Conservation (phyloP, 2,113 vertebrate species). For the Gulo gulo region DNA sequence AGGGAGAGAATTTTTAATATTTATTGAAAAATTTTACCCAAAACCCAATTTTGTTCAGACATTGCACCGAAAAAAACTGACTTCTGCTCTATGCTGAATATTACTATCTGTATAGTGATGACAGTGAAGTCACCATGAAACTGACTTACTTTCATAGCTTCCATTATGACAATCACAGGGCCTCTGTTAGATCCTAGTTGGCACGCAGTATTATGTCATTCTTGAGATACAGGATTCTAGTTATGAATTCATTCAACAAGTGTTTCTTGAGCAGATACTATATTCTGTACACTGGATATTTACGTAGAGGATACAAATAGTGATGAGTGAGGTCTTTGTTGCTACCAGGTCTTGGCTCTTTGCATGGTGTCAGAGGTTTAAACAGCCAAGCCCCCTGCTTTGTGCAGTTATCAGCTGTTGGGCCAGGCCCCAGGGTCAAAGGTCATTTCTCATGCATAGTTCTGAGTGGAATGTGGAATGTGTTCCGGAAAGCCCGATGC, state of each 20-base stretch:
- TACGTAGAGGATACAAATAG: not conserved
- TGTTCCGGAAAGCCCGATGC: not conserved
- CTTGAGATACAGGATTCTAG: not conserved
- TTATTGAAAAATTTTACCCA: not conserved
- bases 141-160: not conserved
- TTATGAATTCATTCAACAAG: not conserved
- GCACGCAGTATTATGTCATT: not conserved
- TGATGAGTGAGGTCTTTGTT: not conserved
- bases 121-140: not conserved
- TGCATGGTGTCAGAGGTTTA: no score
- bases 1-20: not conserved
- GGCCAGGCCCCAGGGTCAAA: no score
- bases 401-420: not conserved
- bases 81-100: not conserved
- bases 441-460: not conserved
- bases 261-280: not conserved
- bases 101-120: not conserved
- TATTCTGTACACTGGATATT: not conserved
- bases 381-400: not conserved
- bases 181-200: not conserved
- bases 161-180: not conserved
- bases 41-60: not conserved
- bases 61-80: not conserved
- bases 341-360: no score
- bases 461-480: not conserved